Conservation (phyloP, 2,113 vertebrate genomes). For the Pseudonaja textilis region DNA sequence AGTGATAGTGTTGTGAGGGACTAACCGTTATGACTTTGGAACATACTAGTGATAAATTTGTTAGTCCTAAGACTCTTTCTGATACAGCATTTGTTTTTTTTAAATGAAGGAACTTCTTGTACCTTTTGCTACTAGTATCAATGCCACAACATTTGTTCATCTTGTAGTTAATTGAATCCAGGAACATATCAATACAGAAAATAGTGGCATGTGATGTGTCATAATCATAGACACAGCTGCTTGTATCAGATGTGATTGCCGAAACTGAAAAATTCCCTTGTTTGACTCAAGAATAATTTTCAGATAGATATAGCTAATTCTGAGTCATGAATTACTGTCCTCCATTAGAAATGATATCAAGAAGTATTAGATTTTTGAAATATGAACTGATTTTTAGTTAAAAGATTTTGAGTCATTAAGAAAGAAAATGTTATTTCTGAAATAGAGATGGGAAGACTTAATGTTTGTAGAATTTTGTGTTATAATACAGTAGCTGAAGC, state of each 20-base stretch:
- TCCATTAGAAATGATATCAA: background rate
- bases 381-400: background rate
- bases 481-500: background rate
- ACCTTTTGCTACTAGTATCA: background rate
- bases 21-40: background rate
- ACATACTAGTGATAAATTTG: background rate
- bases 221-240: background rate
- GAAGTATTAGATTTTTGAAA: background rate
- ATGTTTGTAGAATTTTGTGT: background rate
- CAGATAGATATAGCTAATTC: background rate
- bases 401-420: background rate
- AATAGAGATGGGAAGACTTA: background rate
- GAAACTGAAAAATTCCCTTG: background rate
- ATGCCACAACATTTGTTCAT: background rate
- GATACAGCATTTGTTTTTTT: background rate
- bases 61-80: background rate
- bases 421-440: background rate
- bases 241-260: background rate
- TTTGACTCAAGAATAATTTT: background rate
- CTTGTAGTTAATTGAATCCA: background rate
- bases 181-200: background rate
- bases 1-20: background rate
- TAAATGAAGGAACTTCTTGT: background rate
- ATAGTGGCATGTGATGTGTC: background rate
- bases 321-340: background rate